phyloP scores from a whole-genome alignment of 2,113 vertebrate species.

The Megalops atlanticus region DNA sequence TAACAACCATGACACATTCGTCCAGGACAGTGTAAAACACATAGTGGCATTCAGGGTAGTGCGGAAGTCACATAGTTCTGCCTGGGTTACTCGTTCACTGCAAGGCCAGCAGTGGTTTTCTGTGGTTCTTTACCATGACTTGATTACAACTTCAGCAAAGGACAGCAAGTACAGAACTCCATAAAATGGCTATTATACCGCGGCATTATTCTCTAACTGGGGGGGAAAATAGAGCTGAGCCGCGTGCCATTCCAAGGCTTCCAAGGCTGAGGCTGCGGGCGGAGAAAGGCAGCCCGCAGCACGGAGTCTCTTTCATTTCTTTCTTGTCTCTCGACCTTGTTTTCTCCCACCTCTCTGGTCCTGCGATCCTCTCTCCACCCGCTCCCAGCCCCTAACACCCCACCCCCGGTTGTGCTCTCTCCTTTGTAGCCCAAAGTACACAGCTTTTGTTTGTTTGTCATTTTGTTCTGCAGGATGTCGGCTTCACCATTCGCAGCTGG shows the following conservation, averaged over 20 bases:
- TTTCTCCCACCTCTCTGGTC: neutral
- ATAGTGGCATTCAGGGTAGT: too few relatives aligned
- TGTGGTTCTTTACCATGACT: neutral
- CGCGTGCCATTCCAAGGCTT: neutral
- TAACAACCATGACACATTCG: too few relatives aligned
- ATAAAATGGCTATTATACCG: neutral
- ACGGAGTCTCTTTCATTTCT: neutral
- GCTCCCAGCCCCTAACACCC: constrained; percentile 25
- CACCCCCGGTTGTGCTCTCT: constrained; percentile 31
- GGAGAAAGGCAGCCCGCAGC: neutral
- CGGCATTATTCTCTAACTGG: neutral
- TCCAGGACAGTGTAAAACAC: too few relatives aligned
- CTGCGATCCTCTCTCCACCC: constrained; percentile 25
- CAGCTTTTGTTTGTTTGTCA: constrained; percentile 37
- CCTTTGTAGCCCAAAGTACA: constrained; percentile 43
- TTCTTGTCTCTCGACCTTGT: neutral
- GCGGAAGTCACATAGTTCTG: too few relatives aligned
- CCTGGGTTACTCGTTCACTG: too few relatives aligned
- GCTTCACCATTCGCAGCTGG: too few relatives aligned
- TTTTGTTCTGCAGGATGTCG: constrained; percentile 26
- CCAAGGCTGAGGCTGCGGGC: neutral
- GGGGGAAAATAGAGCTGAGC: neutral
- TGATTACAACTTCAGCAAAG: neutral
- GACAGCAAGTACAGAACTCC: neutral
- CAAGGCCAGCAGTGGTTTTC: neutral